Percentiles rank a stretch among this genome's conserved stretches.
Evolutionary conservation across 1,140 invertebrate genomes (phyloP).

Genomic region (Chlorops oryzae): DNA sequence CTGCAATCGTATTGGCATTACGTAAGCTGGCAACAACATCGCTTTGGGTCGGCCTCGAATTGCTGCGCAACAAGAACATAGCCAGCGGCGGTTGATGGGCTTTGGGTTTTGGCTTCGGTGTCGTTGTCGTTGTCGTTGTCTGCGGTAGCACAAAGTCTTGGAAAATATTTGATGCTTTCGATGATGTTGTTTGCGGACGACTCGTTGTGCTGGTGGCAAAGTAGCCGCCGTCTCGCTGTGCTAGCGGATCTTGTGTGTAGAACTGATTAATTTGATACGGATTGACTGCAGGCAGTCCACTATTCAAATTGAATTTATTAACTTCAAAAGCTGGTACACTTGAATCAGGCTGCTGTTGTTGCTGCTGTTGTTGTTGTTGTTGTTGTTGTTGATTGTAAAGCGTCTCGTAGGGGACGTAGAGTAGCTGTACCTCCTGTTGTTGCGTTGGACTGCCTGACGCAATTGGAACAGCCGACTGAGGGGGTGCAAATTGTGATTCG

Average conservation of each 20-base stretch:
- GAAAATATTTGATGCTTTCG: constrained; percentile 49
- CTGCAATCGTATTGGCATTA: constrained; percentile 65
- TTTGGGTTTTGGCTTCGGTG: constrained; percentile 53
- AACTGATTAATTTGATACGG: constrained; percentile 43
- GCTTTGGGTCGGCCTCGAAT: constrained; percentile 53
- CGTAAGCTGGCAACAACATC: constrained; percentile 65
- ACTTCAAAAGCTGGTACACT: constrained; percentile 32
- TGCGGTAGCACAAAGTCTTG: constrained; percentile 31
- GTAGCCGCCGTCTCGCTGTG: constrained; percentile 23
- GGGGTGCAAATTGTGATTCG: constrained; percentile 12
- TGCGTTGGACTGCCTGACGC: constrained; percentile 21
- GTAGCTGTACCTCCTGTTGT: constrained; percentile 65
- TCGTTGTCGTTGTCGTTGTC: constrained; percentile 35
- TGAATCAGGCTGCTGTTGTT: constrained; percentile 15
- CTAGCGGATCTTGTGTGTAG: constrained; percentile 42
- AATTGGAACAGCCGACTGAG: constrained; percentile 8
- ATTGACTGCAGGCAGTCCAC: constrained; percentile 31
- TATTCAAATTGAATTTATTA: constrained; percentile 46
- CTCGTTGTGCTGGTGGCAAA: constrained; percentile 27
- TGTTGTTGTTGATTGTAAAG: constrained; percentile 54
- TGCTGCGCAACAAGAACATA: constrained; percentile 62
- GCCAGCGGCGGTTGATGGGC: constrained; percentile 76
- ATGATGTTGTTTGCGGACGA: constrained; percentile 38
- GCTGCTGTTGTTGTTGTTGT: constrained; percentile 10
- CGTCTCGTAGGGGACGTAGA: constrained; percentile 74